phyloP scores from a whole-genome alignment of 2,888 invertebrate species.

The Eupithecia subumbrata region DNA sequence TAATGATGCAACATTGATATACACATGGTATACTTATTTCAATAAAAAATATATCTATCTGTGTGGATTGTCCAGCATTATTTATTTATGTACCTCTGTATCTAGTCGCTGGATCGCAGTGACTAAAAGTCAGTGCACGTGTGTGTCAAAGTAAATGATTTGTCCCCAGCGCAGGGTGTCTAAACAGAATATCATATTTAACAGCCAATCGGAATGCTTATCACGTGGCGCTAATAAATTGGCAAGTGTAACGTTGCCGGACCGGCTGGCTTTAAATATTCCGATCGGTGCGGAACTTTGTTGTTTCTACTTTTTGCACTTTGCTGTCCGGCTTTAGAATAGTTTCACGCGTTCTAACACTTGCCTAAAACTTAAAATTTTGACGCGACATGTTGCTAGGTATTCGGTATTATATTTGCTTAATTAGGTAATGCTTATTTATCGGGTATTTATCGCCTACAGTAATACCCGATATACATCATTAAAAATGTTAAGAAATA shows the following conservation, averaged over 20 bases:
- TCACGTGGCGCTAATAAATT: conserved; percentile 65
- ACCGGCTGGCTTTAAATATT: conserved; percentile 59
- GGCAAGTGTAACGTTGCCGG: conserved; percentile 49
- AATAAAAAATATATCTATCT: too few species aligned
- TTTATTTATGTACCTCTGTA: too few species aligned
- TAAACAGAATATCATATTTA: conserved; percentile 9
- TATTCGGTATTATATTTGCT: too few species aligned
- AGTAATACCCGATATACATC: too few species aligned
- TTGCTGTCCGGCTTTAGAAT: conserved; percentile 20
- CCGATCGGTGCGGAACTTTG: conserved; percentile 27
- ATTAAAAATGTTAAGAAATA: too few species aligned
- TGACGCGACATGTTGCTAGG: background rate
- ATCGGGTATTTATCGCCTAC: too few species aligned
- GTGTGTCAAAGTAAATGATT: background rate
- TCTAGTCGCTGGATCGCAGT: background rate
- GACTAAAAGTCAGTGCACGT: background rate
- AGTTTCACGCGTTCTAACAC: background rate
- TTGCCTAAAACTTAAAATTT: background rate
- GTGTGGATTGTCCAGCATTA: too few species aligned
- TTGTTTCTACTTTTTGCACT: conserved; percentile 5
- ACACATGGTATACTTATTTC: too few species aligned
- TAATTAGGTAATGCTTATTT: too few species aligned
- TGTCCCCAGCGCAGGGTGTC: background rate
- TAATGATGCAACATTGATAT: too few species aligned
- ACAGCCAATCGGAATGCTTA: conserved; percentile 48